These are phyloP conservation scores for Enteromius thamalakanensis DNA, from an alignment of 2,797 vertebrate genomes.

Conservation along the genomic window DNA sequence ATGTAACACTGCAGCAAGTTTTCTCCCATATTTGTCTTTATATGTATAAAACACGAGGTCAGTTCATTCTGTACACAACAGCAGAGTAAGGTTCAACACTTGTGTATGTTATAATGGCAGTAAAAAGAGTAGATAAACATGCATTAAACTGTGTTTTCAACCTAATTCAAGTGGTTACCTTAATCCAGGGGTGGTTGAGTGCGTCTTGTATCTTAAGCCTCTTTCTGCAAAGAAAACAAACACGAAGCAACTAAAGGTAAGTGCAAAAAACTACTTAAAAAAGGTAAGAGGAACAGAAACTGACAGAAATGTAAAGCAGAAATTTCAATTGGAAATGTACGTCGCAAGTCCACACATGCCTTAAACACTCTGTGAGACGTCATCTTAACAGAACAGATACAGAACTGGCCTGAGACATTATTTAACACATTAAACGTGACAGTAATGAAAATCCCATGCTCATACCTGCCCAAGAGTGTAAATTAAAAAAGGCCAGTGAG, in stretches of 20 bases:
- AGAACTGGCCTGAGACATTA: not conserved
- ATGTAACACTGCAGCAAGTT: not conserved
- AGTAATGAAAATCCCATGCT: not conserved
- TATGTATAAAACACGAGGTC: not conserved
- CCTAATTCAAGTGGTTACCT: constrained; percentile 77
- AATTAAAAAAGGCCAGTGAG: not conserved
- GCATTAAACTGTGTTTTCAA: constrained; percentile 39
- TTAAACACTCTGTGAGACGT: not conserved
- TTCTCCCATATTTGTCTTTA: not conserved
- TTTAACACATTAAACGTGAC: not conserved
- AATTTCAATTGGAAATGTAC: not conserved
- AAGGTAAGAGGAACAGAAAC: not conserved
- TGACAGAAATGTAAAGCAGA: not conserved
- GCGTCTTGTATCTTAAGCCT: constrained; percentile 90
- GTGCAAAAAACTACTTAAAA: not conserved
- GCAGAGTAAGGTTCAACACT: constrained; percentile 7
- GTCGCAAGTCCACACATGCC: not conserved
- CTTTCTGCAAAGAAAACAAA: constrained; percentile 80
- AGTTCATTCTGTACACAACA: constrained; percentile 2
- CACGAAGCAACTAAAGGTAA: constrained; percentile 16
- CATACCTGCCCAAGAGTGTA: not conserved
- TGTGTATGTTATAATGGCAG: not conserved
- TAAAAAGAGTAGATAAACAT: constrained; percentile 58
- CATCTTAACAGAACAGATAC: not conserved
- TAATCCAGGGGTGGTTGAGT: constrained; percentile 94